Percentiles rank a stretch among this genome's conserved stretches.
These are phyloP conservation scores for Anguilla megastoma DNA, from an alignment of 2,797 vertebrate genomes.

Conservation along the genomic window DNA sequence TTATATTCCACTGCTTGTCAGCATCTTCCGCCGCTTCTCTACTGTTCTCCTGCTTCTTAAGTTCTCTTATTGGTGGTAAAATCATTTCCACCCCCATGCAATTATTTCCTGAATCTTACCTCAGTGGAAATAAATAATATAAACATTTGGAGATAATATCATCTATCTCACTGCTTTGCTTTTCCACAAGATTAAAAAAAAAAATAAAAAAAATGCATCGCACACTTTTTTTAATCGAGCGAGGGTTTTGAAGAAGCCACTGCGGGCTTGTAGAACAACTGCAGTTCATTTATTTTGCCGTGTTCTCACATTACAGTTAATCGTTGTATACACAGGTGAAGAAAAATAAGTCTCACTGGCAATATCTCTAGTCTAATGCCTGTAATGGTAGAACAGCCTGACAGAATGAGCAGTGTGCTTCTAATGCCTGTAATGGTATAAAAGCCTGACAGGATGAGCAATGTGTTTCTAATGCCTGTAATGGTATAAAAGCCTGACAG, in stretches of 20 bases:
- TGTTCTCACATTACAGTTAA: neutral
- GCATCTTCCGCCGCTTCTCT: neutral
- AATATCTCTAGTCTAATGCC: neutral
- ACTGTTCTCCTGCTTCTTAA: neutral
- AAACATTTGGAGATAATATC: neutral
- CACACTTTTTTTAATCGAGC: neutral
- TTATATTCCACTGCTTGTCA: neutral
- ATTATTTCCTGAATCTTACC: neutral
- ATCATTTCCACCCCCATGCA: neutral
- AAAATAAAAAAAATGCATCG: neutral
- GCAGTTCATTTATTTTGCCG: neutral
- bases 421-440: too few species aligned
- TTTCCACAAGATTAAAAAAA: neutral
- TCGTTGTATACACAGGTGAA: neutral
- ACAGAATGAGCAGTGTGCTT: too few species aligned
- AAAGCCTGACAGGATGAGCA: too few species aligned
- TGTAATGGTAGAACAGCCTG: neutral
- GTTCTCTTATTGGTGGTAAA: neutral
- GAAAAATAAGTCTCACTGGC: neutral
- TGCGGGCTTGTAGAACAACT: neutral
- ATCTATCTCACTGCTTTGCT: neutral
- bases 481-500: too few species aligned
- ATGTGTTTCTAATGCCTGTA: too few species aligned
- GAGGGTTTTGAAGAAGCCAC: neutral
- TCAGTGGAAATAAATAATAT: neutral